Conservation (phyloP, 2,797 vertebrate genomes). For the Sorex maritimensis region DNA sequence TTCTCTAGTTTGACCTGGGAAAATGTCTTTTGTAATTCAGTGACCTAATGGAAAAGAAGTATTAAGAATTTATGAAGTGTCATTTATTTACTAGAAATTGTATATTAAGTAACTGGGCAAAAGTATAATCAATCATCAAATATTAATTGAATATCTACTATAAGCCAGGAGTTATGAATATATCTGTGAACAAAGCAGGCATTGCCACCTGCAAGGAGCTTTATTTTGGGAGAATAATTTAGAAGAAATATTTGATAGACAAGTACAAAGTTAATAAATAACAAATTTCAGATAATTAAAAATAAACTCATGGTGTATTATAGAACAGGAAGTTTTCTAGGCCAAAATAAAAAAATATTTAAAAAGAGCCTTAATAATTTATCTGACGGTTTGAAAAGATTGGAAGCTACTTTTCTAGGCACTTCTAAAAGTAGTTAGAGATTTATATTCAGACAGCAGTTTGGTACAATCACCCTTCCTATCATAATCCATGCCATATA, state of each 20-base stretch:
- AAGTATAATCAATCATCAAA: conserved; percentile 7
- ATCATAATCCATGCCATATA: neutral
- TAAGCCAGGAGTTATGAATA: neutral
- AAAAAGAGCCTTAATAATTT: conserved; percentile 13
- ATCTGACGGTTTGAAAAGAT: conserved; percentile 36
- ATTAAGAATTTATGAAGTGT: conserved; percentile 25
- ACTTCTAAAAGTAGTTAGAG: conserved; percentile 3
- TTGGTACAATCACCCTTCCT: conserved; percentile 23
- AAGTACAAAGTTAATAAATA: conserved; percentile 5
- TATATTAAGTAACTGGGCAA: neutral
- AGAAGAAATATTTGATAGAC: neutral
- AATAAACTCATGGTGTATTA: neutral
- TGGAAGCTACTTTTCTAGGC: conserved; percentile 15
- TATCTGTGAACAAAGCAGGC: neutral
- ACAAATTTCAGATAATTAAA: conserved; percentile 38
- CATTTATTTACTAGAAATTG: conserved; percentile 19
- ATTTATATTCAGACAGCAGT: conserved; percentile 34
- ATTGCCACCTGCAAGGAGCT: neutral
- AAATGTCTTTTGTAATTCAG: neutral
- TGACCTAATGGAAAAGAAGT: conserved; percentile 7
- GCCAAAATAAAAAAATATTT: conserved; percentile 45
- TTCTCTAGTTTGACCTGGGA: conserved; percentile 1
- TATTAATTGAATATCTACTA: conserved; percentile 35
- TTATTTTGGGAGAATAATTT: conserved; percentile 27
- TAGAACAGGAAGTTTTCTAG: neutral